These are phyloP conservation scores for Parazoanthus darwini DNA, from an alignment of 92 coral and sea anemone genomes.

Conservation along the genomic window DNA sequence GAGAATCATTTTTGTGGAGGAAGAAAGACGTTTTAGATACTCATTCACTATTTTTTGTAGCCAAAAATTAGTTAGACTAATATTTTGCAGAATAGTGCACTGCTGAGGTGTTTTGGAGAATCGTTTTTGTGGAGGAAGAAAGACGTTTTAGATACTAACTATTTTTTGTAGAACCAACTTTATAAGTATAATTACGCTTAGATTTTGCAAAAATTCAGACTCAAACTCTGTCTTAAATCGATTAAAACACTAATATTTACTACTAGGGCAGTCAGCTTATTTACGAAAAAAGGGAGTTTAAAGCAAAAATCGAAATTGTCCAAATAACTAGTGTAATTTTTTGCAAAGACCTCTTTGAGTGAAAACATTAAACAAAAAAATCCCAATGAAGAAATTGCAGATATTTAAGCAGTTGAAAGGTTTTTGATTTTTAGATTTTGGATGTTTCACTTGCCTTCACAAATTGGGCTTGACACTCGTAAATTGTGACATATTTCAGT, in stretches of 20 bases:
- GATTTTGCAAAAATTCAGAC: too few species aligned
- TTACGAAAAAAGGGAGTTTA: too few species aligned
- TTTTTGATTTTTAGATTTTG: not conserved
- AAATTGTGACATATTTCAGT: slow-evolving; percentile 3
- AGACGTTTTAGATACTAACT: not conserved
- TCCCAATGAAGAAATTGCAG: not conserved
- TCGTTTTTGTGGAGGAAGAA: not conserved
- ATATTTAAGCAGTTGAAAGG: not conserved
- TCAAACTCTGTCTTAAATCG: not conserved
- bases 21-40: not conserved
- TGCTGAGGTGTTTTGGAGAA: too few species aligned
- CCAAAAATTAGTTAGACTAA: too few species aligned
- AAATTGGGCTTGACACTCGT: slow-evolving; percentile 2
- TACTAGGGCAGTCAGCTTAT: not conserved
- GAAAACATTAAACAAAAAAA: not conserved
- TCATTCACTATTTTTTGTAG: not conserved
- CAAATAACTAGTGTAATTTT: not conserved
- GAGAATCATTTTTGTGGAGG: not conserved
- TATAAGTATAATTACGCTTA: too few species aligned
- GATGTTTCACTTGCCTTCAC: slow-evolving; percentile 10
- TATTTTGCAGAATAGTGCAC: too few species aligned
- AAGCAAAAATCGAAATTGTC: not conserved
- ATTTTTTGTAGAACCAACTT: too few species aligned
- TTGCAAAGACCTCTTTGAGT: not conserved
- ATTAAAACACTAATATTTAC: not conserved